Percentiles rank a stretch among this genome's conserved stretches.
Conservation (phyloP, 2,888 invertebrate genomes). For the Cosmia pyralina region DNA sequence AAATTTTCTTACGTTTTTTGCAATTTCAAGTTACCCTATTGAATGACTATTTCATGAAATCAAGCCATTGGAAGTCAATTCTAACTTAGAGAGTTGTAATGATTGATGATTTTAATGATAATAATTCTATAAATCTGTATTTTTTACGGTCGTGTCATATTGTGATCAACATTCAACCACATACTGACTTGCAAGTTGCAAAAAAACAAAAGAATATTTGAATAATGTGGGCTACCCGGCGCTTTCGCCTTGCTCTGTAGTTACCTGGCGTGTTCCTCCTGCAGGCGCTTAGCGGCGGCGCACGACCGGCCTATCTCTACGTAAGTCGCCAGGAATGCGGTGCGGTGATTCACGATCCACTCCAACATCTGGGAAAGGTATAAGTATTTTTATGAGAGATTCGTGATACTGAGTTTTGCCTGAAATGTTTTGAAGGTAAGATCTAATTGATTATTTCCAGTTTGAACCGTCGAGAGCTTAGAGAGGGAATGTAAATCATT, state of each 20-base stretch:
- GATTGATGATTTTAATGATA: not conserved
- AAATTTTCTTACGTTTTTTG: not conserved
- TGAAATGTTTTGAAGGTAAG: not conserved
- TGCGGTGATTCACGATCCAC: slow-evolving; percentile 98
- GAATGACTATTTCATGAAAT: too few species aligned
- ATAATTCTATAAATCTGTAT: not conserved
- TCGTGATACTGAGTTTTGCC: not conserved
- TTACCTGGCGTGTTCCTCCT: slow-evolving; percentile 97
- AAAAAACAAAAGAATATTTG: not conserved
- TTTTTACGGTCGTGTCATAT: not conserved
- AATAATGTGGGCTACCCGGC: not conserved
- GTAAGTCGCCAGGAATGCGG: slow-evolving; percentile 98
- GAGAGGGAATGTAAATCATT: not conserved
- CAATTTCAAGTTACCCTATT: too few species aligned
- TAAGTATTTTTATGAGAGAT: slow-evolving; percentile 7
- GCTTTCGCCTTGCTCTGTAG: not conserved
- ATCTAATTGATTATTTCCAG: not conserved
- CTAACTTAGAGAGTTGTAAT: too few species aligned
- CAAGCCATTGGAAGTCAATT: too few species aligned
- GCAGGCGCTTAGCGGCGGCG: slow-evolving; percentile 96
- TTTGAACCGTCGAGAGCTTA: not conserved
- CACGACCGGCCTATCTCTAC: slow-evolving; percentile 98
- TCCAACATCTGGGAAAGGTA: slow-evolving; percentile 95
- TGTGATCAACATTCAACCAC: not conserved
- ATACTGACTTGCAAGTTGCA: not conserved